These are phyloP conservation scores for Rostratula benghalensis DNA, from an alignment of 2,113 vertebrate species.

Conservation along the genomic window DNA sequence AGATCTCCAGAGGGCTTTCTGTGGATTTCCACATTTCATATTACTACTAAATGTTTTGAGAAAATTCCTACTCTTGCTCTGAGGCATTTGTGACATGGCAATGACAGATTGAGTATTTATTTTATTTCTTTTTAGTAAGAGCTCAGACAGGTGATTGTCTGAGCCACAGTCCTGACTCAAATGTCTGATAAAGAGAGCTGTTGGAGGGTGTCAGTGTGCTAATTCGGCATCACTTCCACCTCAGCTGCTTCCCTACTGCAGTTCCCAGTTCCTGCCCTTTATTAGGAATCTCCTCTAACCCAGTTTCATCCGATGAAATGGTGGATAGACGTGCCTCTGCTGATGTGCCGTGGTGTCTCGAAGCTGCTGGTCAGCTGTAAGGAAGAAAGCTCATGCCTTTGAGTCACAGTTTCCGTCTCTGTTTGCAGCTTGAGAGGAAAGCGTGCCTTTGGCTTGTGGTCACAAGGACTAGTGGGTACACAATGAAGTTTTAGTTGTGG, in stretches of 20 bases:
- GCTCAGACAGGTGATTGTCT: neutral
- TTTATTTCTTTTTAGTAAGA: neutral
- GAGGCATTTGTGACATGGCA: neutral
- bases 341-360: neutral
- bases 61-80: neutral
- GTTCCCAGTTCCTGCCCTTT: neutral
- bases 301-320: neutral
- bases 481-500: neutral
- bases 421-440: neutral
- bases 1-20: neutral
- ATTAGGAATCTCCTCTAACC: neutral
- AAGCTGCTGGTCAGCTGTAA: constrained; percentile 33
- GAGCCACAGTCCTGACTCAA: neutral
- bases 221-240: neutral
- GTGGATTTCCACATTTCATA: neutral
- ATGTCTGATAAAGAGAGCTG: neutral
- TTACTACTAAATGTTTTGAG: neutral
- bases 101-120: neutral
- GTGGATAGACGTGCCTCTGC: neutral
- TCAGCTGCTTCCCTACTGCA: neutral
- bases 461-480: neutral
- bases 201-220: neutral
- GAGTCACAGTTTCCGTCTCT: neutral
- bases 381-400: neutral
- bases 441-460: neutral